Evolutionary conservation across 2,797 vertebrate genomes (phyloP).

Genomic region (Danio jaintianensis): DNA sequence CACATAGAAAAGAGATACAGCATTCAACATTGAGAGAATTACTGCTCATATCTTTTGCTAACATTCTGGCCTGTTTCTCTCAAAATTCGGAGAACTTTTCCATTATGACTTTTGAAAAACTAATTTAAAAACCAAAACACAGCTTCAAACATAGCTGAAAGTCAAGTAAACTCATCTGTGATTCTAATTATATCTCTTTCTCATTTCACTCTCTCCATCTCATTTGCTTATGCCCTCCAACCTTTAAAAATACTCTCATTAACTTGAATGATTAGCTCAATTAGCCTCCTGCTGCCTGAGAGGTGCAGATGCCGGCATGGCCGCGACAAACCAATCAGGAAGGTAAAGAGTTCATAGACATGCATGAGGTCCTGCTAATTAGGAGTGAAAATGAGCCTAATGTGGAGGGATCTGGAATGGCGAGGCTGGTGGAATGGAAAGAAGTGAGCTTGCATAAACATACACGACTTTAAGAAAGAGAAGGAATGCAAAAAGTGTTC

Average conservation of each 20-base stretch:
- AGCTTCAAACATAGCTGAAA: slow-evolving; percentile 2
- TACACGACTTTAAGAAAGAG: slow-evolving; percentile 3
- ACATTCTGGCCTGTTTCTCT: too few species aligned
- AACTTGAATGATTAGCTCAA: slow-evolving; percentile 70
- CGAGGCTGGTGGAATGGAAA: slow-evolving; percentile 48
- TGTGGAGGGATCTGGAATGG: slow-evolving; percentile 40
- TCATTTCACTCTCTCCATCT: slow-evolving; percentile 43
- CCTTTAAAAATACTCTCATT: slow-evolving; percentile 64
- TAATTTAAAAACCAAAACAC: background rate
- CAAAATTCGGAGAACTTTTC: too few species aligned
- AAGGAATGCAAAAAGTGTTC: slow-evolving; percentile 41
- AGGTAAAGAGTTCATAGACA: slow-evolving; percentile 62
- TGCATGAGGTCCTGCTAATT: slow-evolving; percentile 69
- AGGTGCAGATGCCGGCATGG: slow-evolving; percentile 48
- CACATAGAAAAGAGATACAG: too few species aligned
- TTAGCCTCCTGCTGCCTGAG: slow-evolving; percentile 63
- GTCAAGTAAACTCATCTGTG: slow-evolving; percentile 16
- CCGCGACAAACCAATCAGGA: slow-evolving; percentile 64
- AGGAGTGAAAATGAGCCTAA: slow-evolving; percentile 70
- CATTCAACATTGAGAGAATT: too few species aligned
- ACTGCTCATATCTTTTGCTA: background rate
- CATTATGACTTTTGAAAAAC: background rate
- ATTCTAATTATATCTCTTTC: slow-evolving; percentile 30
- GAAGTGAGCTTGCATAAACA: slow-evolving; percentile 38
- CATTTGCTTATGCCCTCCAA: slow-evolving; percentile 56